Base-by-base conservation (phyloP, 2,888 invertebrate species). In the Conistra vaccinii region DNA sequence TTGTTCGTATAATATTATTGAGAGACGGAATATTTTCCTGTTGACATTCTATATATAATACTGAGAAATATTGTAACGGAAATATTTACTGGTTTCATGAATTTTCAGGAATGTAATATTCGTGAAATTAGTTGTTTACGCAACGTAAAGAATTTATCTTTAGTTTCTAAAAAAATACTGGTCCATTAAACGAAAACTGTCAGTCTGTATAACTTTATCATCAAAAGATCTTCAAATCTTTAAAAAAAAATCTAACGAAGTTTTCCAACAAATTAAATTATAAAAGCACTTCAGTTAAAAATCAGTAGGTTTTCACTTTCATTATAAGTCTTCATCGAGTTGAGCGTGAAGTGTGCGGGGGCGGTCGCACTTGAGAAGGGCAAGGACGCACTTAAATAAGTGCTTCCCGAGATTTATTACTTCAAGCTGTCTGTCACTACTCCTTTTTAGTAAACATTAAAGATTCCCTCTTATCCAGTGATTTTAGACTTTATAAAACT, bases 331-430 rank as follows among this genome's bases (percentile, higher is more conserved):
- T 62, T 66, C 57, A 65, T 80, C 51, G 48, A 45, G 51, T 60
- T 51, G 29, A 76, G 69, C 20, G 69, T 53, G 32, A 45, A 78
- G 81, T 32, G 58, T n/a, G 73, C 58, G 73, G 67, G 69, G 78
- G 73, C 53, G 76, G 63, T 12, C 45, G 57, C 61, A 29, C 67
- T 75, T 61, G 29, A 53, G 58, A 78, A 84, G 82, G 84, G 63
- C 78, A 84, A 88, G 82, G 84, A 63, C 88, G 73, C 78, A 75
- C 78, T 82, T 82, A 78, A 84, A 63, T 74, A 51, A 81, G 73
- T 62, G 69, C 69, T 75, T 65, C 58, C 62, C 26, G 53, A 75
- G 76, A 88, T 86, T 88, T 86, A 88, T 82, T 62, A 62, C 78
- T 55, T 45, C 69, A 68, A 70, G 69, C 45, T 76, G 80, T 80